Evolutionary conservation across 2,888 invertebrate species (phyloP).

Genomic region (Dryobotodes eremita): DNA sequence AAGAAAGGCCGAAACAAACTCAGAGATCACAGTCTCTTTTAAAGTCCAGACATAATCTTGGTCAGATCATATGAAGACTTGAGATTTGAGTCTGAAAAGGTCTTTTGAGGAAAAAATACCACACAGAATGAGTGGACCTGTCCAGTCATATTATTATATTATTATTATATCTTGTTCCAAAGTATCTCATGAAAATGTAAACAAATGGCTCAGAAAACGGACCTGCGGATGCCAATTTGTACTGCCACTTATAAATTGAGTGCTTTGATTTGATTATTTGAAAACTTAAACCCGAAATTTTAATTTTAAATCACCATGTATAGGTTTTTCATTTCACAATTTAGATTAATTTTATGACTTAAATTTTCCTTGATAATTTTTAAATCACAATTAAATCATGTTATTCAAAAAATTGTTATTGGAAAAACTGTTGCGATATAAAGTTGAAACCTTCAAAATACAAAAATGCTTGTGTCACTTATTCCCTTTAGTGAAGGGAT

Average conservation of each 20-base stretch:
- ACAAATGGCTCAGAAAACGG: background rate
- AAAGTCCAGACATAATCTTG: too few species aligned
- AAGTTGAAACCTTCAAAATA: background rate
- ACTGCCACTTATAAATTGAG: background rate
- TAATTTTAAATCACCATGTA: background rate
- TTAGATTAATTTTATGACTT: background rate
- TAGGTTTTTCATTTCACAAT: background rate
- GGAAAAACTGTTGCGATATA: too few species aligned
- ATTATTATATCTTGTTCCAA: background rate
- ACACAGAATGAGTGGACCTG: too few species aligned
- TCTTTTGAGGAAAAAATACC: too few species aligned
- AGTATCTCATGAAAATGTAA: background rate
- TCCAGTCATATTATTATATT: too few species aligned
- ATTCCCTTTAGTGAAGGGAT: background rate
- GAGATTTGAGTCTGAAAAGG: too few species aligned
- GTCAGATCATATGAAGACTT: too few species aligned
- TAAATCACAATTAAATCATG: background rate
- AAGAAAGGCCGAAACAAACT: too few species aligned
- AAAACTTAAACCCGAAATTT: background rate
- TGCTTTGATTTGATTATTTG: background rate
- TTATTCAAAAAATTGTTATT: background rate
- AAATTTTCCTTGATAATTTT: background rate
- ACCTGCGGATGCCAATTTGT: background rate
- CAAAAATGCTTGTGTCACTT: background rate
- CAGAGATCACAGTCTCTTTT: too few species aligned